Base-by-base conservation (phyloP, 2,797 vertebrate species). In the Schizopygopsis pylzovi region DNA sequence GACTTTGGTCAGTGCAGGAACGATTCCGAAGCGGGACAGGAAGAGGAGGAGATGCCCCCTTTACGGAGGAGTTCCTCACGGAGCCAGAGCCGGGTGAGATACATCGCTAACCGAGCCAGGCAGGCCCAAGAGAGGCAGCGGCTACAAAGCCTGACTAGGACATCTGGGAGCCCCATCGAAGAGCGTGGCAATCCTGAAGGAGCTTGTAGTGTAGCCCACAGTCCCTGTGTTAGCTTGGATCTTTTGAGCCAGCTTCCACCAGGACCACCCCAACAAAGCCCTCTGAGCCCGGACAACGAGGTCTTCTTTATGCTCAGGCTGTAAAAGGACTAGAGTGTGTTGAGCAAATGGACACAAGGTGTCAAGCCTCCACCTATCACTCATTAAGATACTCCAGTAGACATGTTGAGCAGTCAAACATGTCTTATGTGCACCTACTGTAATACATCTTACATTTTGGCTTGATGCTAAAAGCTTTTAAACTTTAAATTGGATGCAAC, bases 171-270 rank as follows among this genome's bases (percentile, higher is more conserved):
- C 82, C 96, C 96, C 85, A 97, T 97, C 0, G 97, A 98, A 91
- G 97, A 99, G 93, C 92, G 98, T 28, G 98, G 98, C 0, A 96
- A 95, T 85, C 98, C 98, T 0, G 98, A 99, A 92, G 98, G 98
- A 0, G 97, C 97, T 9, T 99, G 97, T 90, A 97, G 95, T 0
- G 92, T 96, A 70, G 92, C 93, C 28, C 94, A 86, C 3, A 96
- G 96, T 25, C 93, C 94, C 71, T 98, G 96, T 59, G 79, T 63
- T 45, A 96, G 95, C 88, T 72, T 91, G 7, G 93, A 96, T 88
- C 90, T 90, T 83, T 93, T 94, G 13, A 72, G 92, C 77, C 88
- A 91, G 90, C 93, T 94, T 81, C 80, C 93, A 78, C 41, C 89
- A 77, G 71, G 92, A 79, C 91, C 89, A 45, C 90, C 94, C 87